A percentile compares a stretch with the other conserved stretches of the same genome.
phyloP scores from a whole-genome alignment of 2,113 vertebrate species.

The Grus americana region DNA sequence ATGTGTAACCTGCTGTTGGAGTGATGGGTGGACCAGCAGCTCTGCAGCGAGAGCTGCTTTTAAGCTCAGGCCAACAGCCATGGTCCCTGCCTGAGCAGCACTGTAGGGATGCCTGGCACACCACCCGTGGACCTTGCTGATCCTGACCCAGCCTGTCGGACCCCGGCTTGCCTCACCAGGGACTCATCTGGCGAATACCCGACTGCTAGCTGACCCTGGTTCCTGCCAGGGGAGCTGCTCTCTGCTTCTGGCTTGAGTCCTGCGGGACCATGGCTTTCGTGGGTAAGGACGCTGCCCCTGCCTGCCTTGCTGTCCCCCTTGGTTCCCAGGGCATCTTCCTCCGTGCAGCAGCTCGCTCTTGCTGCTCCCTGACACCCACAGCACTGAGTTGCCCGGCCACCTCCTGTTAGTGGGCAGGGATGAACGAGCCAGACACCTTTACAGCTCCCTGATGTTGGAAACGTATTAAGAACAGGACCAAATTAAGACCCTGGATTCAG shows the following conservation, averaged over 20 bases:
- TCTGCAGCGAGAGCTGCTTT: neutral
- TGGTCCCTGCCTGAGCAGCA: neutral
- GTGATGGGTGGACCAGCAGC: fast-evolving
- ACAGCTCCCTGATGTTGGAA: neutral
- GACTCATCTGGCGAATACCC: fast-evolving
- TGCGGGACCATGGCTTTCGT: fast-evolving
- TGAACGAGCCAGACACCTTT: neutral
- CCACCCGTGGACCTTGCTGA: neutral
- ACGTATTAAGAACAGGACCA: fast-evolving
- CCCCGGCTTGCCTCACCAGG: neutral
- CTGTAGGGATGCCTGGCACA: neutral
- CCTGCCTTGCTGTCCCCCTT: neutral
- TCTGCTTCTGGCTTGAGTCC: neutral
- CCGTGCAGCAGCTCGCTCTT: neutral
- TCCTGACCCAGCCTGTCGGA: neutral
- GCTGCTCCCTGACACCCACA: neutral
- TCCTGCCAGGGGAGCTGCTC: neutral
- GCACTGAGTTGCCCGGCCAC: neutral
- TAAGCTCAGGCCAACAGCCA: neutral
- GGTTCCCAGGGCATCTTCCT: neutral
- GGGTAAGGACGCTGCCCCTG: neutral
- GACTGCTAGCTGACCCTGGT: neutral
- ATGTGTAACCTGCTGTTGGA: neutral
- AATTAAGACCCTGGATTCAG: neutral
- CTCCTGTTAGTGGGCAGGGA: neutral